phyloP scores from a whole-genome alignment of 1,140 invertebrate species.

The Goniozus legneri region DNA sequence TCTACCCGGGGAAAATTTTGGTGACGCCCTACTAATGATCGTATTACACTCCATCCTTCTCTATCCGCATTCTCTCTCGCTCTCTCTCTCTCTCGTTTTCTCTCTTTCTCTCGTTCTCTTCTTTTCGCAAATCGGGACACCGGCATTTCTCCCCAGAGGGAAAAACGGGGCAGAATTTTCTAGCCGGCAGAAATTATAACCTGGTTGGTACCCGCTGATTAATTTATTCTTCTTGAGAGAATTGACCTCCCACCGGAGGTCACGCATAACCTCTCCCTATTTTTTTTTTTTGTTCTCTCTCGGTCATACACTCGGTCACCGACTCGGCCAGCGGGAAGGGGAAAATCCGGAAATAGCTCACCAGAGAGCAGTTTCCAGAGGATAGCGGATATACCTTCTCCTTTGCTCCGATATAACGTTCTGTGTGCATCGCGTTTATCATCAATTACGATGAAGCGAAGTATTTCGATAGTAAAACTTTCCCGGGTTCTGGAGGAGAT shows the following conservation, averaged over 20 bases:
- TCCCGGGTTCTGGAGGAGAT: too few relatives aligned
- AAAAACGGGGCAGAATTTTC: slow-evolving; percentile 19
- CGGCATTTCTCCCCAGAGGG: neutral
- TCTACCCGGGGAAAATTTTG: slow-evolving; percentile 24
- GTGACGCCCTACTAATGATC: slow-evolving; percentile 31
- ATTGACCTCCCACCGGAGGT: slow-evolving; percentile 15
- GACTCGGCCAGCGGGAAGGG: neutral
- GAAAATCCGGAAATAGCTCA: neutral
- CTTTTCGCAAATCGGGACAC: neutral
- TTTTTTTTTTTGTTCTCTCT: too few relatives aligned
- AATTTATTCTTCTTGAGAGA: slow-evolving; percentile 23
- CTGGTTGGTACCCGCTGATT: slow-evolving; percentile 18
- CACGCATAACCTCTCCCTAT: too few relatives aligned
- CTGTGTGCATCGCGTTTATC: too few relatives aligned
- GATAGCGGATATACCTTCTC: too few relatives aligned
- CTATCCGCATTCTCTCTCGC: neutral
- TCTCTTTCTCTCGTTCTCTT: neutral
- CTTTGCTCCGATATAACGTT: too few relatives aligned
- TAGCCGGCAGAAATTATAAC: slow-evolving; percentile 20
- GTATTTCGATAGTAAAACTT: too few relatives aligned
- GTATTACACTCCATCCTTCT: slow-evolving; percentile 25
- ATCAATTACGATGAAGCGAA: too few relatives aligned
- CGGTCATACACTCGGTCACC: too few relatives aligned
- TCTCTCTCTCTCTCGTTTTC: neutral
- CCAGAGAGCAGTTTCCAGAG: neutral